Conservation (phyloP, 2,888 invertebrate species). For the Acleris cristana region DNA sequence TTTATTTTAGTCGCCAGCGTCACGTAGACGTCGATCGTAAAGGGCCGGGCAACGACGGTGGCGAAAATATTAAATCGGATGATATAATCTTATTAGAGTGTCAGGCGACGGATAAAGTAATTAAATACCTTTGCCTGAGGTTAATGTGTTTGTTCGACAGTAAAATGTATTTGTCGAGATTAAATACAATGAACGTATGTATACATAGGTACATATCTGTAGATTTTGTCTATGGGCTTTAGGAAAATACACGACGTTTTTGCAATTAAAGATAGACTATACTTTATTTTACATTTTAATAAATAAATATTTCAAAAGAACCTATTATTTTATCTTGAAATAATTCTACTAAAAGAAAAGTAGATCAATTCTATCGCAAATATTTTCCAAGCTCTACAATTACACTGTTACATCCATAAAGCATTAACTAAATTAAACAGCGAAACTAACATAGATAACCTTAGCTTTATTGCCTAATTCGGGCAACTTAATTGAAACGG, state of each 20-base stretch:
- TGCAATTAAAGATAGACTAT: too few species aligned
- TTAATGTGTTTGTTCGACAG: not conserved
- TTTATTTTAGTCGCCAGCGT: not conserved
- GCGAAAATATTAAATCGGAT: conserved; percentile 35
- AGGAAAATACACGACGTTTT: too few species aligned
- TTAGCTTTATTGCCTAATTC: conserved; percentile 29
- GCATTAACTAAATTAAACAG: conserved; percentile 33
- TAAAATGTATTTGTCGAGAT: not conserved
- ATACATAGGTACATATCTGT: too few species aligned
- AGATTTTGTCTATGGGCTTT: too few species aligned
- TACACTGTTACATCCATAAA: not conserved
- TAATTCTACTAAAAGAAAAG: not conserved
- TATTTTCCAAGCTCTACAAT: not conserved
- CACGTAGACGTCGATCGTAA: conserved; percentile 1
- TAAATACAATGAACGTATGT: too few species aligned
- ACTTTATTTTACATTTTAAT: too few species aligned
- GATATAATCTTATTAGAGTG: conserved; percentile 29
- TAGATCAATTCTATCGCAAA: not conserved
- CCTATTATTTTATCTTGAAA: too few species aligned
- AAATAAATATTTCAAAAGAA: too few species aligned
- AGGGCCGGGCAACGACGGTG: not conserved
- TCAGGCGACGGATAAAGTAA: conserved; percentile 19
- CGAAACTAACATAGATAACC: conserved; percentile 20
- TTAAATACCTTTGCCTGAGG: conserved; percentile 13
- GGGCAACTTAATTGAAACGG: conserved; percentile 30